Conservation (phyloP, 2,888 invertebrate genomes). For the Sisyra terminalis region DNA sequence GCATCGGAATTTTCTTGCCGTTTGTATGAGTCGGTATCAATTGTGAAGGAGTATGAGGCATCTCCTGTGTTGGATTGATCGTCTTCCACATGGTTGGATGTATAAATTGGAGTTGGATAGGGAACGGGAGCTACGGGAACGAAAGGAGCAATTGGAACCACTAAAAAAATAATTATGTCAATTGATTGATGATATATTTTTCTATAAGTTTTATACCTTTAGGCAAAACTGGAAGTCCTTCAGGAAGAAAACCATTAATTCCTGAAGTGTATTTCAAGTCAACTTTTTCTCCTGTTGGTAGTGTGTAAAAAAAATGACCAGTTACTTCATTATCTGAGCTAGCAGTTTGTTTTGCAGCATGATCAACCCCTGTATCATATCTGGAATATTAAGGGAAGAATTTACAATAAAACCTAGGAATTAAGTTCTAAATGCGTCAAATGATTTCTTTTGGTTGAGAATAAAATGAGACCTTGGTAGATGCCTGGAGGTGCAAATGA, state of each 20-base stretch:
- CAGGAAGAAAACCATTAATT: conserved; percentile 19
- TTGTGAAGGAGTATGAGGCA: conserved; percentile 18
- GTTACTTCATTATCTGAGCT: conserved; percentile 20
- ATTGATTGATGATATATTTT: too few relatives aligned
- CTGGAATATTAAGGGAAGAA: conserved; percentile 17
- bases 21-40: conserved; percentile 16
- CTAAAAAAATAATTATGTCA: background rate
- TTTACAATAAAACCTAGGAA: too few relatives aligned
- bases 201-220: background rate
- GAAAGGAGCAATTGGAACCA: background rate
- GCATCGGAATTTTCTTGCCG: conserved; percentile 16
- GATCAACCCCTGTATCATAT: conserved; percentile 7
- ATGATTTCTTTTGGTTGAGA: too few relatives aligned
- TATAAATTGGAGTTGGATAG: background rate
- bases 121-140: background rate
- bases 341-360: conserved; percentile 19
- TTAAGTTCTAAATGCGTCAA: too few relatives aligned
- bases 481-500: too few relatives aligned
- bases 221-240: conserved; percentile 11
- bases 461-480: too few relatives aligned
- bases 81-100: conserved; percentile 2
- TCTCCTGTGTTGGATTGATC: conserved; percentile 12
- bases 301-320: conserved; percentile 20
- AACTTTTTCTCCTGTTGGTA: conserved; percentile 16
- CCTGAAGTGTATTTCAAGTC: conserved; percentile 21